Evolutionary conservation across 2,113 vertebrate species (phyloP).

Genomic region (Laticauda colubrina): DNA sequence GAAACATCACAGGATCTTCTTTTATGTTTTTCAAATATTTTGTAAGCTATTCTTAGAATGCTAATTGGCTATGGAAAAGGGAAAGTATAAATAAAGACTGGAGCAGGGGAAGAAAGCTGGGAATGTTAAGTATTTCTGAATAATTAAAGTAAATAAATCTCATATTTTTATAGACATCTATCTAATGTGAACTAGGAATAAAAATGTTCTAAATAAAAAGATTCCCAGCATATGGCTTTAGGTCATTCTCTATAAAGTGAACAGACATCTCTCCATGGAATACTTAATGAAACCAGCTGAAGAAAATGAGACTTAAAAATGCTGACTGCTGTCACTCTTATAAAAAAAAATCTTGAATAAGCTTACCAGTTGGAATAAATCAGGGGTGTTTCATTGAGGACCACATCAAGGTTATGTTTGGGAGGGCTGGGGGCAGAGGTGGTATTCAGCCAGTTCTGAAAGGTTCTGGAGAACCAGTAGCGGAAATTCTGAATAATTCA

Average conservation of each 20-base stretch:
- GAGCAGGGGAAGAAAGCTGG: not conserved
- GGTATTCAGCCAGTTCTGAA: too few species aligned
- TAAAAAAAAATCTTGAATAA: not conserved
- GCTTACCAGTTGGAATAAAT: not conserved
- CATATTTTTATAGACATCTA: not conserved
- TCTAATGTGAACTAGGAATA: not conserved
- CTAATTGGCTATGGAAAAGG: not conserved
- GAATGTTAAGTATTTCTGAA: not conserved
- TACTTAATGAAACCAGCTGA: conserved; percentile 30
- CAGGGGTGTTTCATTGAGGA: too few species aligned
- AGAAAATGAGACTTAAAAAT: not conserved
- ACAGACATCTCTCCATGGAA: conserved; percentile 33
- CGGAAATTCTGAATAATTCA: too few species aligned
- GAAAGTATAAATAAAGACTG: not conserved
- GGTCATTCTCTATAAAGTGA: conserved; percentile 37
- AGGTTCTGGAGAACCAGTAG: too few species aligned
- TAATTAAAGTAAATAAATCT: not conserved
- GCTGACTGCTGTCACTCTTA: not conserved
- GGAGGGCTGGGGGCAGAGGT: too few species aligned
- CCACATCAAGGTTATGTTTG: too few species aligned
- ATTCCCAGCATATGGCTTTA: conserved; percentile 50
- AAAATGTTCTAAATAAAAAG: conserved; percentile 15
- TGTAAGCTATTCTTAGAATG: not conserved
- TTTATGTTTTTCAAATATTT: not conserved
- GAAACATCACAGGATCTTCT: not conserved